Evolutionary conservation across 2,888 invertebrate genomes (phyloP).

Genomic region (Rutpela maculata): DNA sequence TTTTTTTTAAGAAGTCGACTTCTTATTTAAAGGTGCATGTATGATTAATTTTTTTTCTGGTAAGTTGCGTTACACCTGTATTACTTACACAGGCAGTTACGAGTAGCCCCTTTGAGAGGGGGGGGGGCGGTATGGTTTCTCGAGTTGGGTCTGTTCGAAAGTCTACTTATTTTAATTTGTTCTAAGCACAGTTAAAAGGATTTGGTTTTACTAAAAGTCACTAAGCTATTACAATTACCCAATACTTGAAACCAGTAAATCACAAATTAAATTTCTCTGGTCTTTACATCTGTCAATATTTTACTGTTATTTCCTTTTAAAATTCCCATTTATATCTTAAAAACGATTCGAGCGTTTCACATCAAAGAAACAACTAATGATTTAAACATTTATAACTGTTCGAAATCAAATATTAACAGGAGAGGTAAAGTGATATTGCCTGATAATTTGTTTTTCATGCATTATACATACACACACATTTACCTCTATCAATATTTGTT

Average conservation of each 20-base stretch:
- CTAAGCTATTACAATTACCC: too few species aligned
- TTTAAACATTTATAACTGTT: constrained; percentile 9
- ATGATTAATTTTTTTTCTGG: too few species aligned
- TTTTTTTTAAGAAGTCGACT: too few species aligned
- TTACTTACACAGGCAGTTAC: too few species aligned
- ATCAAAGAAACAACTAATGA: constrained; percentile 3
- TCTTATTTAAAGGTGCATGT: too few species aligned
- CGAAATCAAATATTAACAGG: constrained; percentile 25
- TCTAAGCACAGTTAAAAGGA: too few species aligned
- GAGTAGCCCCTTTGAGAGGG: too few species aligned
- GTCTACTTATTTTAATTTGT: too few species aligned
- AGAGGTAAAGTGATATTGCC: constrained; percentile 25
- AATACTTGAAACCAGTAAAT: not conserved
- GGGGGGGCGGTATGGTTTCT: too few species aligned
- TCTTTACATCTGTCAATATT: constrained; percentile 2
- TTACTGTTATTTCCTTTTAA: constrained; percentile 14
- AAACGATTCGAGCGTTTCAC: constrained; percentile 9
- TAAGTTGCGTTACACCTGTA: too few species aligned
- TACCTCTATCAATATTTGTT: constrained; percentile 38
- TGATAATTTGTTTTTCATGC: constrained; percentile 17
- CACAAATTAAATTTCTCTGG: not conserved
- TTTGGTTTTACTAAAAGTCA: too few species aligned
- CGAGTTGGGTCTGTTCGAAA: too few species aligned
- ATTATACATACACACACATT: constrained; percentile 25
- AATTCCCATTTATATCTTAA: not conserved